These are phyloP conservation scores for Fratercula arctica DNA, from an alignment of 2,797 vertebrate species.

Conservation along the genomic window DNA sequence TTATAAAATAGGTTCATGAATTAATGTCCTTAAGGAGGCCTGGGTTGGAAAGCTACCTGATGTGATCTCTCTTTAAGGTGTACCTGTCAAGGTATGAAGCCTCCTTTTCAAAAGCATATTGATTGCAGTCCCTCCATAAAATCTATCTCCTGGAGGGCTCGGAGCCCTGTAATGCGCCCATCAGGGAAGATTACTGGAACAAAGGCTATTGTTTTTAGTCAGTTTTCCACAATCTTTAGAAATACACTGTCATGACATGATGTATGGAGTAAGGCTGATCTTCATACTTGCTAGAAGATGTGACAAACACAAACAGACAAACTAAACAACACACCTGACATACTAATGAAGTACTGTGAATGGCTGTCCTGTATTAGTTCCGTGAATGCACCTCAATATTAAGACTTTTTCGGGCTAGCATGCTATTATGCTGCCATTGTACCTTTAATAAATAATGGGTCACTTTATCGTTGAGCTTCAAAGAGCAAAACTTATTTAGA, in stretches of 20 bases:
- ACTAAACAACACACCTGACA: neutral
- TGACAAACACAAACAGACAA: neutral
- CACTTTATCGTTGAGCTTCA: neutral
- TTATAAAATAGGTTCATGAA: conserved; percentile 6
- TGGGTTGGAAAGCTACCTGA: neutral
- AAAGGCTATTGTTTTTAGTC: neutral
- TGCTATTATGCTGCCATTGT: neutral
- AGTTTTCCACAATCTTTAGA: neutral
- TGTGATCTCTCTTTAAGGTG: neutral
- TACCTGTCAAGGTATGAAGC: neutral
- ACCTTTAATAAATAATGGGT: neutral
- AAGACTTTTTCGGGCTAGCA: neutral
- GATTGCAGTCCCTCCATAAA: neutral
- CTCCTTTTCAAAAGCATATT: neutral
- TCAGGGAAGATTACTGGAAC: neutral
- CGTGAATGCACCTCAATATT: neutral
- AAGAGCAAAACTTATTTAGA: neutral
- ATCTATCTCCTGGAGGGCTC: neutral
- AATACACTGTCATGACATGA: neutral
- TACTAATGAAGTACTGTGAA: neutral
- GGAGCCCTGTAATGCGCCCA: neutral
- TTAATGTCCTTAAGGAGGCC: conserved; percentile 35
- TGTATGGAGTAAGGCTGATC: neutral
- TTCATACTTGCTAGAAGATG: neutral
- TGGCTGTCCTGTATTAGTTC: neutral